Percentiles rank a stretch among this genome's conserved stretches.
These are phyloP conservation scores for Myotis lucifugus DNA, from an alignment of 2,113 vertebrate genomes.

Conservation along the genomic window DNA sequence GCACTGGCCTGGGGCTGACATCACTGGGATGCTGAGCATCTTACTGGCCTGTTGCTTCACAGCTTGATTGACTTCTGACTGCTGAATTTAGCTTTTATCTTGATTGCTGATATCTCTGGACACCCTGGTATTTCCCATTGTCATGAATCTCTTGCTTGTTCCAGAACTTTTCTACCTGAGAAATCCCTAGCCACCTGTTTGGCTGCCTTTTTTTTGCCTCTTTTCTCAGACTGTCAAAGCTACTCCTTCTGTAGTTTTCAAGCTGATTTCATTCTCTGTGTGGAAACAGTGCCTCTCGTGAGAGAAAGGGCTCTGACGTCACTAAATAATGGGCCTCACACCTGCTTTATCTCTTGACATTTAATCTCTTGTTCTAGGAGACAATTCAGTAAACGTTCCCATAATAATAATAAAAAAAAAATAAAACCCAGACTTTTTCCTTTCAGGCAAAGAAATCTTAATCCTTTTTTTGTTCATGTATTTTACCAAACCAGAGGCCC, in stretches of 20 bases:
- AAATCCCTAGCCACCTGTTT: background rate
- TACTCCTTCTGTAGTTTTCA: background rate
- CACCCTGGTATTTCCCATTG: background rate
- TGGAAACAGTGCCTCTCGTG: background rate
- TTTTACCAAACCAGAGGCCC: conserved; percentile 67
- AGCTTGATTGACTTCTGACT: background rate
- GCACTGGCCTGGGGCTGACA: background rate
- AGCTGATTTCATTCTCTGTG: conserved; percentile 41
- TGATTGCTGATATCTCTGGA: background rate
- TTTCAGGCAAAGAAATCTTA: conserved; percentile 71
- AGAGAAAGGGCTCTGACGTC: conserved; percentile 5
- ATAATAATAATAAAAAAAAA: conserved; percentile 36
- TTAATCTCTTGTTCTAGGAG: conserved; percentile 72
- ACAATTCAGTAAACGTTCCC: conserved; percentile 60
- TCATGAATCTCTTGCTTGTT: background rate
- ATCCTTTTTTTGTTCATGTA: conserved; percentile 65
- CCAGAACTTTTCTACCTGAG: background rate
- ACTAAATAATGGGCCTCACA: conserved; percentile 35
- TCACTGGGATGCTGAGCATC: background rate
- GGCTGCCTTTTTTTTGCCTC: background rate
- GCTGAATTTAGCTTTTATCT: background rate
- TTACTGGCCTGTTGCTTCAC: background rate
- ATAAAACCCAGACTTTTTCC: conserved; percentile 51
- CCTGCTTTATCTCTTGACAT: conserved; percentile 68
- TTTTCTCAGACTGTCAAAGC: background rate